Evolutionary conservation across 1,140 invertebrate species (phyloP), one percentile per base, ranked within the genome.

Genomic region (Drosophila littoralis): DNA sequence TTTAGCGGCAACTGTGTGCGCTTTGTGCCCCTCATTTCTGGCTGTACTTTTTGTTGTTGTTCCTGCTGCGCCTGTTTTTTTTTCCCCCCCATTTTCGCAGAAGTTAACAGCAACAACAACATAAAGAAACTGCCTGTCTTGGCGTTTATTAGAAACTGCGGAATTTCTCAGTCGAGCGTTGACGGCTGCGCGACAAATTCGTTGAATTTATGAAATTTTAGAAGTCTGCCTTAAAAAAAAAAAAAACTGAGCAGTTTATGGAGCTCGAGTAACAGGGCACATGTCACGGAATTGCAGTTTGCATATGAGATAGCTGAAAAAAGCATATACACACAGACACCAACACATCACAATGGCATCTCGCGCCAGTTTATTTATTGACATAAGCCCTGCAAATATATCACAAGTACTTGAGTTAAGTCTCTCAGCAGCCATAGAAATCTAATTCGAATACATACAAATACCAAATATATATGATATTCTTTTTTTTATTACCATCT

Each of bases 191-290:
- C 81, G 65, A 82, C 79, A 72, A 85, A 85, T 85, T 85, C 81
- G 82, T 81, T 85, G 81, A 85, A 88, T 88, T 86, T 88, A 88
- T 86, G 83, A 88, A 88, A 86, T 78, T 79, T 83, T 88, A 77
- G 82, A 83, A 85, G 65, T 68, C 66, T 64, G 79, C 50, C 46
- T 57, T 13, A 45, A 54, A 38, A 54, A 36, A 54, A 35, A 22
- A 60, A 52, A 38, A 43, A 7, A 51, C 10, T 50, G 63, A 66
- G 50, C 72, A 75, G n/a, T 74, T 68, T 48, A 55, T 54, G 48
- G 40, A 69, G 66, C 71, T 74, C 71, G 57, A 74, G 71, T 74
- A 74, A 74, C 71, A 74, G 42, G 71, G 71, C 71, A 74, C 66
- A 69, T 74, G 71, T 74, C 71, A 74, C 71, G 71, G 65, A 74